These are phyloP conservation scores for Sycobia sp. DNA, from an alignment of 1,140 invertebrate species.

Conservation along the genomic window DNA sequence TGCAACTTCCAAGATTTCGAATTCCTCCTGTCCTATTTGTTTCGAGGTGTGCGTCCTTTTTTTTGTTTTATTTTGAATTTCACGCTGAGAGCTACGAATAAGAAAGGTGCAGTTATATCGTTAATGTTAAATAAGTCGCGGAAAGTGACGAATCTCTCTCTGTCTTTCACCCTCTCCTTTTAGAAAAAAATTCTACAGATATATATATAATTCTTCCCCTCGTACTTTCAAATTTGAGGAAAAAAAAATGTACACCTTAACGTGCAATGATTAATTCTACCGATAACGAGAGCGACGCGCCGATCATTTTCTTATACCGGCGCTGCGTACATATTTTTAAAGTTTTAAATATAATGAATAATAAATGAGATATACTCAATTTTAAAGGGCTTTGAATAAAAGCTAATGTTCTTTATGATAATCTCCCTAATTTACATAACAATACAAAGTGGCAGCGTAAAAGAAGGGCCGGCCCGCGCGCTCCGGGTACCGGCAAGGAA, in stretches of 20 bases:
- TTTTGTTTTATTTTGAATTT: too few relatives aligned
- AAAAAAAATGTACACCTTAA: neutral
- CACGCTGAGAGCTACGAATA: too few relatives aligned
- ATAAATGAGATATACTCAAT: slow-evolving; percentile 10
- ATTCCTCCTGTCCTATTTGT: neutral
- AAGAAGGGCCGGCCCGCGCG: slow-evolving; percentile 6
- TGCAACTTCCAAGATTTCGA: neutral
- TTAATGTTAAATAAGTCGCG: too few relatives aligned
- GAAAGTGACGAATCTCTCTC: too few relatives aligned
- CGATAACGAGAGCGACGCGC: neutral
- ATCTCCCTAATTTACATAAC: slow-evolving; percentile 33
- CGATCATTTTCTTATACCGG: too few relatives aligned
- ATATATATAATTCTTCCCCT: too few relatives aligned
- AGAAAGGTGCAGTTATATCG: too few relatives aligned
- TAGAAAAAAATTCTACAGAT: too few relatives aligned
- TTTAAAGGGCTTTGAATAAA: slow-evolving; percentile 20
- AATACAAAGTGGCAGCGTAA: slow-evolving; percentile 31
- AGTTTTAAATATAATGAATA: slow-evolving; percentile 11
- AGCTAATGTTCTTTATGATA: slow-evolving; percentile 25
- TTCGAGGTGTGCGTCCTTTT: too few relatives aligned
- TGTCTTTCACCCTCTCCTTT: too few relatives aligned
- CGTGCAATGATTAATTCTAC: neutral
- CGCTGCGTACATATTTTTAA: slow-evolving; percentile 18
- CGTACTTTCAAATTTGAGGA: too few relatives aligned
- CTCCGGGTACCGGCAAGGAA: too few relatives aligned